Percentiles rank a stretch among this genome's conserved stretches.
These are phyloP conservation scores for Sternarchorhynchus goeldii DNA, from an alignment of 2,797 vertebrate species.

Conservation along the genomic window DNA sequence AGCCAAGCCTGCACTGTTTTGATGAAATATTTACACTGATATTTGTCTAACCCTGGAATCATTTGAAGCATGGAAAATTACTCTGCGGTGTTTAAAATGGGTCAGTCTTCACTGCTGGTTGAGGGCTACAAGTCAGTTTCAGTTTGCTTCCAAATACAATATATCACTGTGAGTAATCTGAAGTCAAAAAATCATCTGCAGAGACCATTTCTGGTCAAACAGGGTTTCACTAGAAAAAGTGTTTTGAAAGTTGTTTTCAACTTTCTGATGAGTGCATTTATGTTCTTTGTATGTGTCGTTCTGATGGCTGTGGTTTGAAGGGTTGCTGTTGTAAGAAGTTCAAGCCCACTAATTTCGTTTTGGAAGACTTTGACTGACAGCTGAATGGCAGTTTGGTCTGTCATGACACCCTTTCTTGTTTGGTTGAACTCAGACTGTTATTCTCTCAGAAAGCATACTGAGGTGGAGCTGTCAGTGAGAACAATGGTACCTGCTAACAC, in stretches of 20 bases:
- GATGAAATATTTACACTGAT: constrained; percentile 15
- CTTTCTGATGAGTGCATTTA: constrained; percentile 40
- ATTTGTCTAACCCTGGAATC: constrained; percentile 27
- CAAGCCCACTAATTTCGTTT: constrained; percentile 54
- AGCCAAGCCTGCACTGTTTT: constrained; percentile 1
- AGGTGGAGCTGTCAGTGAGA: constrained; percentile 58
- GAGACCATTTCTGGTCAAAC: not conserved
- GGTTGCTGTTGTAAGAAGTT: constrained; percentile 36
- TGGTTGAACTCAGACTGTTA: constrained; percentile 63
- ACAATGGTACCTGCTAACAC: constrained; percentile 59
- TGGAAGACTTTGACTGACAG: constrained; percentile 62
- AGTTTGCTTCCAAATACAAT: constrained; percentile 18
- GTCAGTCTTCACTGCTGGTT: constrained; percentile 4
- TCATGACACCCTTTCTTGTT: constrained; percentile 64
- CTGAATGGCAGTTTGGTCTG: constrained; percentile 53
- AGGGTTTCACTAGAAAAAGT: not conserved
- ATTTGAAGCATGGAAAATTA: constrained; percentile 6
- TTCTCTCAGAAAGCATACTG: constrained; percentile 57
- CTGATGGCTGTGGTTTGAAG: constrained; percentile 34
- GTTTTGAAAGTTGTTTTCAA: constrained; percentile 7
- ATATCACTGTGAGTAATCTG: constrained; percentile 6
- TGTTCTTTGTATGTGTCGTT: constrained; percentile 20
- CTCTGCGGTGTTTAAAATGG: constrained; percentile 14
- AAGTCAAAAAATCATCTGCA: constrained; percentile 9
- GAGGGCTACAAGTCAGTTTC: constrained; percentile 8